Base-by-base conservation (phyloP, 2,888 invertebrate species). In the Himalopsyche tibetana region DNA sequence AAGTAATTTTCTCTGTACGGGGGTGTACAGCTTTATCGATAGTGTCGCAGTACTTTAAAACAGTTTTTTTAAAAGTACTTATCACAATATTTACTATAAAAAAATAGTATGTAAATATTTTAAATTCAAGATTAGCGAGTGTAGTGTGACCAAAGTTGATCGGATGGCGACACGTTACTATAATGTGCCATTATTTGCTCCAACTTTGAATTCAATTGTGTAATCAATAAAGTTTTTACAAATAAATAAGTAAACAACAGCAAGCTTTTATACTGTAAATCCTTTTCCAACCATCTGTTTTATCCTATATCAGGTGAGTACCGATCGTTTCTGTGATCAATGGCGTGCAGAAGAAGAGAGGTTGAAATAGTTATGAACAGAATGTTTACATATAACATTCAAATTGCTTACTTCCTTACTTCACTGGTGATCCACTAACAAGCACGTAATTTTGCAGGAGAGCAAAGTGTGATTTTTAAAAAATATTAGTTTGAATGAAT, bases 41-140 rank as follows among this genome's bases (percentile, higher is more conserved):
- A 74, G 74, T 36, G 36, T 74, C 38, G 5, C 36, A 36, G 19
- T 74, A 74, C 36, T 15, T 38, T n/a, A n/a, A n/a, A n/a, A n/a
- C n/a, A n/a, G 38, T 74, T 74, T 74, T 74, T 74, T 74, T 74
- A 74, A 28, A 55, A 74, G 74, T 74, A 74, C 74, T 74, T 74
- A 74, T 36, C 74, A 38, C 74, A 36, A 74, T 74, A 74, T 74
- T 74, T 74, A 74, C 15, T 38, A 74, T 74, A 74, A 38, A 74
- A n/a, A 69, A 28, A 5, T 74, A 74, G 74, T 38, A 36, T 74
- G 74, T 74, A 74, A 3, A 74, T 74, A 74, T 74, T 74, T 74
- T 38, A 12, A 74, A 69, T 28, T 69, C 69, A 74, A 74, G 36
- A 74, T 74, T 74, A 74, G 36, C 36, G 11, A 63, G 11, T 5